Evolutionary conservation across 2,888 invertebrate genomes (phyloP), one percentile per base, ranked within the genome.

Genomic region (Patella pellucida): DNA sequence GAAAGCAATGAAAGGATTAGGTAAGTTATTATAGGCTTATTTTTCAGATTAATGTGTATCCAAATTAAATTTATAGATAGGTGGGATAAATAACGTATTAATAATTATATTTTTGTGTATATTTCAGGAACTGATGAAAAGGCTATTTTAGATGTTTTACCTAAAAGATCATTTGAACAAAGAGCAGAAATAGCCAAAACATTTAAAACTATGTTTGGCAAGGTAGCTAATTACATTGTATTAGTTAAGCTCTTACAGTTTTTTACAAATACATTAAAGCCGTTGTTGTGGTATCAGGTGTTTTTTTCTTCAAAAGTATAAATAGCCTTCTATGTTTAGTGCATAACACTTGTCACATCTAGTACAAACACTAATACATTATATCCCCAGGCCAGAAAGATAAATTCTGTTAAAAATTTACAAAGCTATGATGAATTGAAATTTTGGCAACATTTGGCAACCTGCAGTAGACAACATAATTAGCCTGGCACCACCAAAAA

Each of bases 1-100:
- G 56, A 90, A 89, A 78, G 91, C 91, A 27, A 91, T 91, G 90
- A 91, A 91, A 83, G 91, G 91, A 72, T 82, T 90, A 67, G 91
- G 91, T 90, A 79, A 84, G 85, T 76, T 11, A 11, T 19, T 14
- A 69, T 54, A 52, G 23, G 19, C 15, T 27, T 68, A 52, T 2
- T 19, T 12, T 23, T 62, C 14, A 9, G 19, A 16, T 56, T 56
- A 19, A 19, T 16, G 56, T 56, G 56, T 9, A 4, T 56, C 56
- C 7, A 7, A 41, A 41, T 41, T 41, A 41, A 41, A 41, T 9
- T 7, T 41, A 41, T 41, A 9, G 41, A 41, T 41, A 41, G 41
- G 5, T 41, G 31, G 31, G 41, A 41, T 41, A 41, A 1, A 16
- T 16, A 41, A n/a, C 31, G n/a, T 69, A 54, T 56, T n/a, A 16